phyloP scores from a whole-genome alignment of 1,140 invertebrate species.

The Ostrea edulis region DNA sequence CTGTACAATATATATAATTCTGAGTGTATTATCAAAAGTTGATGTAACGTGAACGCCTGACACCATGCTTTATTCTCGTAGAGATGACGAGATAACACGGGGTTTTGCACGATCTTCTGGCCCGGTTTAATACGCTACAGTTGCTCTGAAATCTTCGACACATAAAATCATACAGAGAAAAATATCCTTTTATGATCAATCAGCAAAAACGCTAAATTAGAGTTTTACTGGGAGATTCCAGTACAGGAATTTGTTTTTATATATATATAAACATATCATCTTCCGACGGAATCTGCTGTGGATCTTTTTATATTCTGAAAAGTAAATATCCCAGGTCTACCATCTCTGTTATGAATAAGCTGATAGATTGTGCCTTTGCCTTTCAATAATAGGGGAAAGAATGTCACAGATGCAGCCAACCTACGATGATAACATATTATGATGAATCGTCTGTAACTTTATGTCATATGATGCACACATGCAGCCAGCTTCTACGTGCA shows the following conservation, averaged over 20 bases:
- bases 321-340: neutral
- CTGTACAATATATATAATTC: constrained; percentile 21
- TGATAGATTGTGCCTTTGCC: neutral
- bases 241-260: neutral
- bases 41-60: constrained; percentile 24
- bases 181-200: constrained; percentile 3
- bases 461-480: neutral
- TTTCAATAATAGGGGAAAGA: neutral
- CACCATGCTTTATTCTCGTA: constrained; percentile 6
- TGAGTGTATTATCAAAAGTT: constrained; percentile 12
- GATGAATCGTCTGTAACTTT: neutral
- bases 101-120: neutral
- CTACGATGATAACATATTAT: neutral
- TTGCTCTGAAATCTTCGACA: neutral
- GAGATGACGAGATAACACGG: constrained; percentile 22
- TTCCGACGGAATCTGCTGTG: no score
- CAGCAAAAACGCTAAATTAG: neutral
- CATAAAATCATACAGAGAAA: neutral
- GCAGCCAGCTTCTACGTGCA: neutral
- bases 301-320: neutral
- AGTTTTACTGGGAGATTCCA: neutral
- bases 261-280: neutral
- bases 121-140: constrained; percentile 6
- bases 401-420: neutral
- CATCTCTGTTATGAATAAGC: neutral